phyloP scores from a whole-genome alignment of 2,113 vertebrate species.

The Boleophthalmus pectinirostris region DNA sequence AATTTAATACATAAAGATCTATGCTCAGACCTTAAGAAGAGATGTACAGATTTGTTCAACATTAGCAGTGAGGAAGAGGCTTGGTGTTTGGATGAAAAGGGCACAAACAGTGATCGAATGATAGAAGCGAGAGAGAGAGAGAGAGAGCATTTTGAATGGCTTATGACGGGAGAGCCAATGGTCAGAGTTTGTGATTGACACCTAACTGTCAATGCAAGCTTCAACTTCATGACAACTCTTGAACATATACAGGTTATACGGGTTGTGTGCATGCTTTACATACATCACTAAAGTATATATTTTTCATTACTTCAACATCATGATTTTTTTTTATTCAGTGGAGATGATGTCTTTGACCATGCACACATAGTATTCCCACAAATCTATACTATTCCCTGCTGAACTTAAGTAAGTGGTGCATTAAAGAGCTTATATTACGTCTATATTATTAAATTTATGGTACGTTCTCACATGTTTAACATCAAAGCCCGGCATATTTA shows the following conservation, averaged over 20 bases:
- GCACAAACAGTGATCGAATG: background rate
- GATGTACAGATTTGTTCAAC: background rate
- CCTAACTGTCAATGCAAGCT: background rate
- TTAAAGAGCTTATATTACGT: background rate
- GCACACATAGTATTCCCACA: background rate
- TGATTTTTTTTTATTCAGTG: background rate
- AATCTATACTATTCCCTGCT: background rate
- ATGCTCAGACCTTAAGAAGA: background rate
- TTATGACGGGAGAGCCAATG: background rate
- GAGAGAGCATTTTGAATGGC: background rate
- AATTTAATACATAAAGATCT: background rate
- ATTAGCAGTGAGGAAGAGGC: background rate
- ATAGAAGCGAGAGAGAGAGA: background rate
- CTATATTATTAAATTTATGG: too few species aligned
- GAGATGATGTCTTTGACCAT: background rate
- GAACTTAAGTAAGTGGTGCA: background rate
- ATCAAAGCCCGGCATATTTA: too few species aligned
- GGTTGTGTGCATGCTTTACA: background rate
- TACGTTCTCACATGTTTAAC: too few species aligned
- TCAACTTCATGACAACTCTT: background rate
- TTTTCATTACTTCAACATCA: background rate
- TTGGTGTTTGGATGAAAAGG: background rate
- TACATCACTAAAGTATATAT: too few species aligned
- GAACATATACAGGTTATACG: background rate
- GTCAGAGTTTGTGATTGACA: background rate